phyloP scores from a whole-genome alignment of 1,140 invertebrate genomes.

The Sminthurides bifidus region DNA sequence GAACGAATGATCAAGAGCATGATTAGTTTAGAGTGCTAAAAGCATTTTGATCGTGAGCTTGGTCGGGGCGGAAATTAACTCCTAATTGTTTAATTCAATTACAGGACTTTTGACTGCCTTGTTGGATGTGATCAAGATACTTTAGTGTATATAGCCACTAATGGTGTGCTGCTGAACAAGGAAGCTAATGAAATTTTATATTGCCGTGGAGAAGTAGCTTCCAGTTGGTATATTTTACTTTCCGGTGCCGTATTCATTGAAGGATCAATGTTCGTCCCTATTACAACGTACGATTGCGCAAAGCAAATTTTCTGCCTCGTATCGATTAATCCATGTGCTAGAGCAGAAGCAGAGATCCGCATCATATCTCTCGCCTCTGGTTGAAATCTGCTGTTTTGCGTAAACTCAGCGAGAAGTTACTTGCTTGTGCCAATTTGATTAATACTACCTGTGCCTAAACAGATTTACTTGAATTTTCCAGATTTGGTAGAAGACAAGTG shows the following conservation, averaged over 20 bases:
- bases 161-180: constrained; percentile 15
- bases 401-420: too few relatives aligned
- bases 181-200: constrained; percentile 37
- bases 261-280: constrained; percentile 70
- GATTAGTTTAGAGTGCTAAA: too few relatives aligned
- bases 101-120: constrained; percentile 11
- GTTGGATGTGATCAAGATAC: constrained; percentile 8
- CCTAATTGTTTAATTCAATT: constrained; percentile 7
- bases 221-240: constrained; percentile 67
- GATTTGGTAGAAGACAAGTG: too few relatives aligned
- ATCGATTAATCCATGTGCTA: background rate
- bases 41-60: too few relatives aligned
- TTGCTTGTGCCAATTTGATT: too few relatives aligned
- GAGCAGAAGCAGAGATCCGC: too few relatives aligned
- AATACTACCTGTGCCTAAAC: too few relatives aligned
- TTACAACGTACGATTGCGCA: constrained; percentile 51
- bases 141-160: constrained; percentile 10
- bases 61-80: background rate
- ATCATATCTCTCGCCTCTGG: too few relatives aligned
- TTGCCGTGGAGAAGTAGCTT: constrained; percentile 58
- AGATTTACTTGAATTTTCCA: too few relatives aligned
- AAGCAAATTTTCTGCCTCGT: background rate
- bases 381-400: too few relatives aligned
- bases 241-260: constrained; percentile 81
- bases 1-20: too few relatives aligned